phyloP scores from a whole-genome alignment of 2,888 invertebrate species.

The Drosophila melanocephala region DNA sequence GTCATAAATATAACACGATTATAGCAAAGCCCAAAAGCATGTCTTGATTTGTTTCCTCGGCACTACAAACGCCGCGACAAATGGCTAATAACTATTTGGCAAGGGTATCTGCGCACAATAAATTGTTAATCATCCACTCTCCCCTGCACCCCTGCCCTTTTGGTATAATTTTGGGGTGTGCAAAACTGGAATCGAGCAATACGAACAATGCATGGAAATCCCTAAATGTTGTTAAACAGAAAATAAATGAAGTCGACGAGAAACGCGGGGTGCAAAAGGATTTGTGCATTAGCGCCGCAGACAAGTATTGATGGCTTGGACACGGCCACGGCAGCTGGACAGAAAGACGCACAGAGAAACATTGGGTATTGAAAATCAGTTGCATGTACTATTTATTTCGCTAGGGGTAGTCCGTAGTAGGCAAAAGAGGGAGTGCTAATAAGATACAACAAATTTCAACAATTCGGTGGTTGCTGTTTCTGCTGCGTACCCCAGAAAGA shows the following conservation, averaged over 20 bases:
- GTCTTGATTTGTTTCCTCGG: constrained; percentile 15
- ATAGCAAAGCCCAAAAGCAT: constrained; percentile 32
- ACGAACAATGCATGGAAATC: constrained; percentile 72
- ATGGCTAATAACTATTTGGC: constrained; percentile 33
- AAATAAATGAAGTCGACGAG: constrained; percentile 78
- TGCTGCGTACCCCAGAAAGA: constrained; percentile 7
- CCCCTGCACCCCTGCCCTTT: constrained; percentile 13
- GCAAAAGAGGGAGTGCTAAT: constrained; percentile 33
- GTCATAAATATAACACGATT: constrained; percentile 25
- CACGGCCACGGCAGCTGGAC: constrained; percentile 41
- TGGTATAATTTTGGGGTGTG: constrained; percentile 55
- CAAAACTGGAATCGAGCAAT: constrained; percentile 70
- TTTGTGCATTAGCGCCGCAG: constrained; percentile 66
- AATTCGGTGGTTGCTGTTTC: constrained; percentile 58
- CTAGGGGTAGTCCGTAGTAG: constrained; percentile 41
- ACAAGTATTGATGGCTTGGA: constrained; percentile 75
- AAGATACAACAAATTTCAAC: constrained; percentile 46
- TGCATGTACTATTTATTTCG: constrained; percentile 32
- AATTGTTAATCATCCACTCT: constrained; percentile 60
- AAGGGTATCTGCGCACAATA: constrained; percentile 53
- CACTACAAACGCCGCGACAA: constrained; percentile 27
- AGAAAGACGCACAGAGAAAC: constrained; percentile 24
- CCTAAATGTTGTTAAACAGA: constrained; percentile 81
- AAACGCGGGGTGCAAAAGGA: constrained; percentile 60
- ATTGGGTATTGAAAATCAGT: constrained; percentile 53